Evolutionary conservation across 2,888 invertebrate species (phyloP).

Genomic region (Rambutsinella grinnellia): DNA sequence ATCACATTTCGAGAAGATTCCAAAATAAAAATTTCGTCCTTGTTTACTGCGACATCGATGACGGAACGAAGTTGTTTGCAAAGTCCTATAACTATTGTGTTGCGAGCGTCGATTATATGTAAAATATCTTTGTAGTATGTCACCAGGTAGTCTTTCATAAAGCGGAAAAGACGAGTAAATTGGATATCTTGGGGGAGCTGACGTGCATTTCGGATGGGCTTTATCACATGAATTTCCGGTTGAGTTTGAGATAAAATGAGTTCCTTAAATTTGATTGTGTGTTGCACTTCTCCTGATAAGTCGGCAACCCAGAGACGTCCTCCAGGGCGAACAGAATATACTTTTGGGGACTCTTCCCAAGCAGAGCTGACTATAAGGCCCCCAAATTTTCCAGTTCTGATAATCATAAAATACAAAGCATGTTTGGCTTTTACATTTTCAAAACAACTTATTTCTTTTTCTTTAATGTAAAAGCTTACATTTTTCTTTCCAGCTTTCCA

Average conservation of each 20-base stretch:
- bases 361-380: conserved; percentile 74
- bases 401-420: conserved; percentile 63
- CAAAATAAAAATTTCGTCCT: conserved; percentile 79
- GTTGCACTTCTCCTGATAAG: conserved; percentile 81
- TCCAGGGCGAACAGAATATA: conserved; percentile 86
- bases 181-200: conserved; percentile 72
- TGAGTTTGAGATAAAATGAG: conserved; percentile 15
- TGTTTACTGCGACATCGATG: conserved; percentile 69
- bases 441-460: too few species aligned
- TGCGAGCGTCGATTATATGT: conserved; percentile 82
- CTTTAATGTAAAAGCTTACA: conserved; percentile 71
- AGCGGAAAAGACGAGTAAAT: conserved; percentile 78
- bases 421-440: too few species aligned
- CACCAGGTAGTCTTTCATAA: conserved; percentile 78
- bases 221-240: conserved; percentile 52
- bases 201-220: conserved; percentile 30
- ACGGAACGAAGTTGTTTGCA: conserved; percentile 73
- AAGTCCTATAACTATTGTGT: conserved; percentile 77
- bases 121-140: conserved; percentile 80
- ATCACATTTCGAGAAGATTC: conserved; percentile 84
- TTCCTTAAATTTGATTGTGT: conserved; percentile 84
- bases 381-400: conserved; percentile 77
- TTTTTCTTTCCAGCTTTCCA: conserved; percentile 89
- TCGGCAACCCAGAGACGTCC: conserved; percentile 87
- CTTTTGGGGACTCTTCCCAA: conserved; percentile 72